Evolutionary conservation across 2,888 invertebrate genomes (phyloP).

Genomic region (Conops quadrifasciatus): DNA sequence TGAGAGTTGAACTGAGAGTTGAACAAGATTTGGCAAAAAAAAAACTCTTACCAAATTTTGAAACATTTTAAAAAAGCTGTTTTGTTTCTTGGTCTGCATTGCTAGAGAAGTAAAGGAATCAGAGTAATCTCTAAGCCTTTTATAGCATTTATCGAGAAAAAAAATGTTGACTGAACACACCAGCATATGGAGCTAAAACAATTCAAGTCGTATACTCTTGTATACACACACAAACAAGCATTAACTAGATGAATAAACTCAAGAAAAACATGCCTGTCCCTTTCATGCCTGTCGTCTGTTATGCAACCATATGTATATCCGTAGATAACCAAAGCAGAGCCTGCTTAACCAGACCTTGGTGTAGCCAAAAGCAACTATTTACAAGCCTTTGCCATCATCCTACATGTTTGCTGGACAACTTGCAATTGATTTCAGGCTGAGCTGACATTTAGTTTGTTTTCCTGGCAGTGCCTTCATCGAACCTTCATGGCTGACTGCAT

Average conservation of each 20-base stretch:
- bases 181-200: background rate
- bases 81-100: background rate
- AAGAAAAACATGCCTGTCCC: background rate
- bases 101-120: constrained; percentile 2
- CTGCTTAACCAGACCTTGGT: no score
- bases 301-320: no score
- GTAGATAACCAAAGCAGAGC: no score
- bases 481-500: no score
- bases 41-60: constrained; percentile 54
- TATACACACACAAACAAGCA: background rate
- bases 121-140: background rate
- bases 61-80: constrained; percentile 51
- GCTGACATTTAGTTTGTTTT: no score
- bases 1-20: no score
- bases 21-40: background rate
- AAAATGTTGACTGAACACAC: background rate
- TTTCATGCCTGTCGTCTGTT: no score
- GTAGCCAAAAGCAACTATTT: no score
- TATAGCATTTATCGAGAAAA: constrained; percentile 3
- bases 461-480: no score
- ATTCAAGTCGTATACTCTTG: background rate
- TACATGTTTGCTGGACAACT: no score
- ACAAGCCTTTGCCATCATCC: no score
- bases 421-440: no score
- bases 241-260: background rate